These are phyloP conservation scores for Phocoena phocoena DNA, from an alignment of 2,113 vertebrate species.

Conservation along the genomic window DNA sequence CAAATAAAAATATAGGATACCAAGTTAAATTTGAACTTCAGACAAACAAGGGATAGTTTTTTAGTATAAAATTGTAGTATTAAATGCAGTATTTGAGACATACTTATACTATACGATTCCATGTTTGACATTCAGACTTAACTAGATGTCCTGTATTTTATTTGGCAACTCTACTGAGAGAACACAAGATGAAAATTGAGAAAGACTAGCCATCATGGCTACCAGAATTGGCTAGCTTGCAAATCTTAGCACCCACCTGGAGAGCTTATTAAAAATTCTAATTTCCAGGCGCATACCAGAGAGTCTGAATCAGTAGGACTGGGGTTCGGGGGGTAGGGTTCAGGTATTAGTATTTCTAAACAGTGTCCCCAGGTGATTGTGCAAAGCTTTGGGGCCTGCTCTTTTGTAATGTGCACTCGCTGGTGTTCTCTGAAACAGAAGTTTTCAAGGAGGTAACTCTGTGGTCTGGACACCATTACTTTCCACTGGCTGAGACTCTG, in stretches of 20 bases:
- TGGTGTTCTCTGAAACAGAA: background rate
- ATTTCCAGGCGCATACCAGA: background rate
- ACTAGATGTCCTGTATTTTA: background rate
- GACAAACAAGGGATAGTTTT: background rate
- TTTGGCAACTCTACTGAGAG: background rate
- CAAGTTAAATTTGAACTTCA: constrained; percentile 26
- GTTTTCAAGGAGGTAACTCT: background rate
- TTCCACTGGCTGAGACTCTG: background rate
- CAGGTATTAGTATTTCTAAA: background rate
- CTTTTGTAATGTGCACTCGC: background rate
- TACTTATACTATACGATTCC: background rate
- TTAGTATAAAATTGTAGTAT: background rate
- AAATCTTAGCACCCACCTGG: background rate
- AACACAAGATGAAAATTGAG: background rate
- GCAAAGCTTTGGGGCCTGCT: background rate
- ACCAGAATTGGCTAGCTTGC: background rate
- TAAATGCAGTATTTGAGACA: background rate
- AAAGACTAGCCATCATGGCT: background rate
- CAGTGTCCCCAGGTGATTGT: background rate
- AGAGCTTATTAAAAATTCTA: background rate
- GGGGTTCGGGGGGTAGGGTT: background rate
- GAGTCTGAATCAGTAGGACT: background rate
- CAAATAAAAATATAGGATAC: background rate
- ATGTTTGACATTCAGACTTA: background rate
- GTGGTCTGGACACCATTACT: background rate